These are phyloP conservation scores for Gymnorhina tibicen DNA, from an alignment of 2,113 vertebrate genomes.

Conservation along the genomic window DNA sequence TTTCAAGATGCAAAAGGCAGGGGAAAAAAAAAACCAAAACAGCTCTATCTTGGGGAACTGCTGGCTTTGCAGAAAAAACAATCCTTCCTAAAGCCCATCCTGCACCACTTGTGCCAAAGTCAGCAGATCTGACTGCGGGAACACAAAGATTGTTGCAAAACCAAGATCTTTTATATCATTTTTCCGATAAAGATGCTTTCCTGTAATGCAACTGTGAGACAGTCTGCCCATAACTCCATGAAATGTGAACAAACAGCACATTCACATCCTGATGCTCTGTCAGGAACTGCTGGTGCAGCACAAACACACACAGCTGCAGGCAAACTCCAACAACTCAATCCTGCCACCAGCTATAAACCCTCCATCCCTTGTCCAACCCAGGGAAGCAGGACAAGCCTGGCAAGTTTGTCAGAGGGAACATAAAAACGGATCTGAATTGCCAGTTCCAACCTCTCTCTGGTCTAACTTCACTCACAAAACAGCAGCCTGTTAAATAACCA, in stretches of 20 bases:
- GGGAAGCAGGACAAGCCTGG: background rate
- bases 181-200: conserved; percentile 13
- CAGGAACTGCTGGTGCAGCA: conserved; percentile 49
- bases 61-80: background rate
- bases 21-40: background rate
- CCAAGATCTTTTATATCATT: background rate
- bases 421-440: background rate
- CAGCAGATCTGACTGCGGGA: background rate
- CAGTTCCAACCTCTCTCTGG: background rate
- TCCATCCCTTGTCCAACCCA: background rate
- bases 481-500: background rate
- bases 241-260: conserved; percentile 27
- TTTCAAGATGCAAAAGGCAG: background rate
- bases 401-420: background rate
- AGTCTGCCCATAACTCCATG: background rate
- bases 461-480: background rate
- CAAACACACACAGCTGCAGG: conserved; percentile 23
- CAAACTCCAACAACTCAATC: background rate
- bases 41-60: background rate
- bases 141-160: background rate
- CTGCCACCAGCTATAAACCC: background rate
- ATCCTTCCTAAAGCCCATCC: background rate
- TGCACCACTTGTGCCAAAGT: background rate
- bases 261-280: background rate
- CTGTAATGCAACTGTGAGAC: background rate